Evolutionary conservation across 2,797 vertebrate genomes (phyloP), one percentile per base, ranked within the genome.

Genomic region (Falco columbarius): DNA sequence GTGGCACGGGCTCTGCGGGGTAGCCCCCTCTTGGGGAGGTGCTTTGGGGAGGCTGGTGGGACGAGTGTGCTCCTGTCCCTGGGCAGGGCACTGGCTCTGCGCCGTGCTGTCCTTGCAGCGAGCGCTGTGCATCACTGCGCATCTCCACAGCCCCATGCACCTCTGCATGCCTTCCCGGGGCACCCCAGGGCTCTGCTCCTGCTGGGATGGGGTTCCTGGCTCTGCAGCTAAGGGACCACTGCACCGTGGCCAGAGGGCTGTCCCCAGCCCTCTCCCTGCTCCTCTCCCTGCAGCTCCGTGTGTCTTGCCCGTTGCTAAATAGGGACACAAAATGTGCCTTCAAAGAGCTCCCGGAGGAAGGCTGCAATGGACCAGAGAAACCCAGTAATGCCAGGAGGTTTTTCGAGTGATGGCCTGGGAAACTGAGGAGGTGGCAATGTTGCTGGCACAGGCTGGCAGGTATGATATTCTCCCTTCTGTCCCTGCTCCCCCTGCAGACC

Each of bases 1-100:
- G 3, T 0, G 8, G n/a, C 38, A 54, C 0, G 0, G 55, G 38
- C 29, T 92, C 49, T 82, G 65, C 0, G 7, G 56, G 30, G 14
- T 21, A 47, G 16, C 12, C 2, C 12, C 4, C 7, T 56, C 47
- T 18, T 27, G 15, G 70, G 40, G 47, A 76, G 21, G 13, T 34
- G 54, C 51, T 91, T 3, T 68, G 40, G 36, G 42, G n/a, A 30
- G 24, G 38, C 44, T 56, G 77, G 36, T 0, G 0, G 66, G 74
- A n/a, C 23, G 6, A 30, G 19, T 22, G 58, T 40, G 20, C 24
- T 85, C 13, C 42, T 3, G 0, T 61, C 34, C 47, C 61, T 32
- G 40, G 38, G 10, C 38, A 74, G 13, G 49, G 20, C 34, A 26
- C 51, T 6, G 29, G 38, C 51, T 66, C 76, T 3, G 2, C 52